Evolutionary conservation across 2,797 vertebrate species (phyloP), one percentile per base, ranked within the genome.

Genomic region (Halcyon badia): DNA sequence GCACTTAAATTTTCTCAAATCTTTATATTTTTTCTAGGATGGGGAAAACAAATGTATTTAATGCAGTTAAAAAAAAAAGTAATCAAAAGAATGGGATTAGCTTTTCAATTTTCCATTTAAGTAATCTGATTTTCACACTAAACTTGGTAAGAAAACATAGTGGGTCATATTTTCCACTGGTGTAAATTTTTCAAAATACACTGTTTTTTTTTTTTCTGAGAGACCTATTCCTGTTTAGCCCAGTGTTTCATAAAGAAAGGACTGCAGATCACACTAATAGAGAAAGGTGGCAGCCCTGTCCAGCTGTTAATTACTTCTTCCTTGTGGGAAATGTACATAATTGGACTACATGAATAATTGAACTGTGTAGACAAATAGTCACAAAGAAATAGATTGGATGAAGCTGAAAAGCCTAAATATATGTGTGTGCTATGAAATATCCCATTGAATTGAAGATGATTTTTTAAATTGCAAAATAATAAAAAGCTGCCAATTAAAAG

Each of bases 151-250:
- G 8, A 16, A 82, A 76, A 66, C 14, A 20, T 4, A 39, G 5
- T 24, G 6, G 22, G 1, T 57, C 11, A 14, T 58, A 21, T 87
- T 66, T 82, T 72, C 35, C 14, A 66, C 6, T 22, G 17, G 7
- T 75, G 17, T 5, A 66, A 58, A 17, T 51, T 51, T 81, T 73
- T 81, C 31, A 83, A 39, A 25, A 15, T 41, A 7, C 5, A 14
- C 2, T 22, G 3, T 9, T 14, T 25, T 26, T 52, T 4, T 15
- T 62, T 31, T 28, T 30, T 9, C 25, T 72, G 12, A 33, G 18
- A 46, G 0, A 15, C 6, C 4, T 62, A 6, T 54, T 80, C 7
- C 4, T 5, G 1, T 71, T 66, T 78, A 11, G 3, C 17, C 5
- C 28, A 25, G 2, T 21, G 19, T 46, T 61, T 75, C 24, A 42